These are phyloP conservation scores for Eupsilia transversa DNA, from an alignment of 2,888 invertebrate species.

Conservation along the genomic window DNA sequence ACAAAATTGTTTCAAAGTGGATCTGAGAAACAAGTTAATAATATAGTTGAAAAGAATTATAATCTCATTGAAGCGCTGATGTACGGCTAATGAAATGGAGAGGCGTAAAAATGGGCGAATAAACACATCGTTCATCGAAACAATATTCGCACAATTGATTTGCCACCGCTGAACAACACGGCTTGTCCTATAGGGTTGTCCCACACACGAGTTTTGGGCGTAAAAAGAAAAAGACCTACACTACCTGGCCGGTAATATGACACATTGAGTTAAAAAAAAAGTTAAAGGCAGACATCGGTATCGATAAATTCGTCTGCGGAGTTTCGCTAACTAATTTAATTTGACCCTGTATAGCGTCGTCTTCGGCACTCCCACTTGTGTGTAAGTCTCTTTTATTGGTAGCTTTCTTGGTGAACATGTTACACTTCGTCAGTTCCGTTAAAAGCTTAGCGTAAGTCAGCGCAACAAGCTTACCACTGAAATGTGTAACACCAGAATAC, in stretches of 20 bases:
- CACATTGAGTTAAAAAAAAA: not conserved
- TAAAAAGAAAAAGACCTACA: not conserved
- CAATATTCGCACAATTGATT: conserved; percentile 77
- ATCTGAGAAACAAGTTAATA: conserved; percentile 16
- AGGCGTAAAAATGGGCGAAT: conserved; percentile 60
- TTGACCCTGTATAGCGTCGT: not conserved
- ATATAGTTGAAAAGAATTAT: conserved; percentile 12
- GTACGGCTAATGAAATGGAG: conserved; percentile 50
- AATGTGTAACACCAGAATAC: too few relatives aligned
- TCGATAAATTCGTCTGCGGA: too few relatives aligned
- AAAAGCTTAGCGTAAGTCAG: conserved; percentile 15
- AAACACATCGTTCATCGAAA: conserved; percentile 69
- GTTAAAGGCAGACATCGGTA: too few relatives aligned
- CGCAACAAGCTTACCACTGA: too few relatives aligned
- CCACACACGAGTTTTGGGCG: not conserved
- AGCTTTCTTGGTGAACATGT: not conserved
- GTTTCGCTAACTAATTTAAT: not conserved
- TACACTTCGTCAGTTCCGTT: not conserved
- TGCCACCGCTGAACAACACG: conserved; percentile 67
- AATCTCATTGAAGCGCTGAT: conserved; percentile 36
- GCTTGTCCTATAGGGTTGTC: conserved; percentile 73
- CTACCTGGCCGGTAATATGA: not conserved
- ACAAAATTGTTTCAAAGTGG: conserved; percentile 16
- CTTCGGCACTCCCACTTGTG: not conserved
- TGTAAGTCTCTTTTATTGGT: too few relatives aligned